These are phyloP conservation scores for Oxyruncus cristatus DNA, from an alignment of 2,113 vertebrate species.

Conservation along the genomic window DNA sequence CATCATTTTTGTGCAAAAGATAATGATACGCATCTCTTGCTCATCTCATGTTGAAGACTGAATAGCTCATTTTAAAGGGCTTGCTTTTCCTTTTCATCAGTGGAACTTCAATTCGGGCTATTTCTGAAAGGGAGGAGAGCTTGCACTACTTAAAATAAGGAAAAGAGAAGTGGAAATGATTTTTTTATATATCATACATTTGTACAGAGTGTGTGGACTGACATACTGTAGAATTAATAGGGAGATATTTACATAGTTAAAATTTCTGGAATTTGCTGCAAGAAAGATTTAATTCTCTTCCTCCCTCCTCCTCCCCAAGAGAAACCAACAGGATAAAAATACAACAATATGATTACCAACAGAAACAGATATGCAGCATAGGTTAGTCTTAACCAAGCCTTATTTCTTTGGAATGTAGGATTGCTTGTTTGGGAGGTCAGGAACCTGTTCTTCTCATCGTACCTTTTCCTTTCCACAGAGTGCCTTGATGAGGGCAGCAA, in stretches of 20 bases:
- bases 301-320: not conserved
- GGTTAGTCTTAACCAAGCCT: not conserved
- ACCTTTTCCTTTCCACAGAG: not conserved
- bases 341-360: not conserved
- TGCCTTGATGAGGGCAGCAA: not conserved
- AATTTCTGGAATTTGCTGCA: not conserved
- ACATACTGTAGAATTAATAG: not conserved
- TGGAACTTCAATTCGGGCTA: constrained; percentile 18
- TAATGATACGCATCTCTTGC: constrained; percentile 18
- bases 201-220: not conserved
- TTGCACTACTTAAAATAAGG: not conserved
- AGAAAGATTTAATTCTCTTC: not conserved
- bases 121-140: constrained; percentile 10
- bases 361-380: not conserved
- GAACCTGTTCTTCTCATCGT: rapidly evolving
- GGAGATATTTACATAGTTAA: not conserved
- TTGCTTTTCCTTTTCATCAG: constrained; percentile 25
- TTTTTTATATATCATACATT: not conserved
- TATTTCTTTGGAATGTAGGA: not conserved
- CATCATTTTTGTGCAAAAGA: not conserved
- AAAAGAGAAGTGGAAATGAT: not conserved
- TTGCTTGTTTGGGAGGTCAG: not conserved
- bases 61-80: constrained; percentile 18
- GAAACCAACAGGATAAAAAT: not conserved
- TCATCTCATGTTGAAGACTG: constrained; percentile 25